These are phyloP conservation scores for Atta texana DNA, from an alignment of 1,140 invertebrate genomes.

Conservation along the genomic window DNA sequence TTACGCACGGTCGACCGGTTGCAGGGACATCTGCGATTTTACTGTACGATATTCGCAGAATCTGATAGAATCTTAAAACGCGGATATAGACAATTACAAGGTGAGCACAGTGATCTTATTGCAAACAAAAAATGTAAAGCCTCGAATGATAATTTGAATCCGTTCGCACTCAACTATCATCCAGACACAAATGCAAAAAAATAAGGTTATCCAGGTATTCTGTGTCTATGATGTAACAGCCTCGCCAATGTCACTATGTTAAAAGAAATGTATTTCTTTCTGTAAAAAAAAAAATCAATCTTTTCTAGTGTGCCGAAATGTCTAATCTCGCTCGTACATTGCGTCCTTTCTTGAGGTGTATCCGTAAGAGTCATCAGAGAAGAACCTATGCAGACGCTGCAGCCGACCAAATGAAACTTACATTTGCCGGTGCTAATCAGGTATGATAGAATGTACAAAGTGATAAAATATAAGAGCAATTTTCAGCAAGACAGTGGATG, in stretches of 20 bases:
- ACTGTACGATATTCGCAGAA: background rate
- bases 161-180: background rate
- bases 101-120: conserved; percentile 23
- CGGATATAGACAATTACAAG: background rate
- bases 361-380: conserved; percentile 72
- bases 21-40: background rate
- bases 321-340: conserved; percentile 80
- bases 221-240: conserved; percentile 80
- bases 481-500: no score
- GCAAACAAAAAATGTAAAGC: background rate
- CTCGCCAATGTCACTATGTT: conserved; percentile 7
- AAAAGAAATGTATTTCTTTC: background rate
- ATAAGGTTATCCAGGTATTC: conserved; percentile 64
- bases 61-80: background rate
- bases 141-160: background rate
- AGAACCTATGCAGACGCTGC: conserved; percentile 88
- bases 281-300: conserved; percentile 4
- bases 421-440: conserved; percentile 95
- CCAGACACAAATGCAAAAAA: background rate
- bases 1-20: background rate
- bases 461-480: conserved; percentile 13
- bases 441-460: conserved; percentile 82
- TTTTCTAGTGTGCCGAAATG: conserved; percentile 77
- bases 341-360: conserved; percentile 79
- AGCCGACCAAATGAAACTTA: conserved; percentile 92